Base-by-base conservation (phyloP, 1,140 invertebrate genomes). In the Spodoptera litura region DNA sequence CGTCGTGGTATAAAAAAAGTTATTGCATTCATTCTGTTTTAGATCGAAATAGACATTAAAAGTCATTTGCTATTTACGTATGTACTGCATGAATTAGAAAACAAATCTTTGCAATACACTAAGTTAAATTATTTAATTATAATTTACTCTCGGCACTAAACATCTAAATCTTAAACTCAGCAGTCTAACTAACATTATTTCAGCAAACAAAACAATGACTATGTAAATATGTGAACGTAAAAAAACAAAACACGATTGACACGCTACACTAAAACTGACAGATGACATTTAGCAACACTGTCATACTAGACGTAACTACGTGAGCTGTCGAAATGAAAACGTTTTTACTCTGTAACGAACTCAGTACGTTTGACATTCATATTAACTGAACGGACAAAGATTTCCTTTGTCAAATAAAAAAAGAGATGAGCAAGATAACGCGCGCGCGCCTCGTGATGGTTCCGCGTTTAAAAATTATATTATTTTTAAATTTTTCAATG, bases 331-430 rank as follows among this genome's bases (percentile, higher is more conserved):
- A 75, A 75, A 61, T 62, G 49, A 62, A 73, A 75, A 61, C 44
- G 72, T 61, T 62, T 61, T 75, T 62, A 75, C 12, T 75, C 72
- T 49, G 44, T 74, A 62, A 74, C 56, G 58, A 74, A 74, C 11
- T 62, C 56, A 35, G 56, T 27, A 73, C 38, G 44, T 73, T 75
- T 62, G 72, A 62, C 72, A 62, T 62, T 62, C 72, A 52, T 62
- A 52, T 62, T 51, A 75, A 73, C 10, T 9, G 4, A 15, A 52
- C 52, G 68, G 68, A 49, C 53, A 49, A 73, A 59, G 38, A 59
- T 73, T 73, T 73, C 35, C 56, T 59, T 73, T 49, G 71, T 73
- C 71, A 27, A 71, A 73, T 59, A 73, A 73, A 73, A 59, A 73
- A 59, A 73, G 25, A 4, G 13, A 44, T 70, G 49, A n/a, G 20